Conservation (phyloP, 2,797 vertebrate species). For the Megaceryle alcyon region DNA sequence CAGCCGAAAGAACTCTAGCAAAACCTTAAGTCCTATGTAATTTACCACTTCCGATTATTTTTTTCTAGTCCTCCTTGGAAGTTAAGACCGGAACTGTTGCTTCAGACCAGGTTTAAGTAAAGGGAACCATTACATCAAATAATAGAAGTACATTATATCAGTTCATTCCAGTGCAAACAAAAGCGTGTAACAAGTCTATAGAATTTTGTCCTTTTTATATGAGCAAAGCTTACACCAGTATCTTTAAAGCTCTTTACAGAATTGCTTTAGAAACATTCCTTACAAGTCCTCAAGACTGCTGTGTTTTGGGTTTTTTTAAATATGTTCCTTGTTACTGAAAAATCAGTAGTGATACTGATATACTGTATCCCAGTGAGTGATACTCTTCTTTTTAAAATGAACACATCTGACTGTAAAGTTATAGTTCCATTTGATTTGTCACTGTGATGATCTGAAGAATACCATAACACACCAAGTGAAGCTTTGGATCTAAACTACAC, state of each 20-base stretch:
- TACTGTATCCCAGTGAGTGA: not conserved
- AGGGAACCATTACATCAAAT: not conserved
- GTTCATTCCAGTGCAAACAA: not conserved
- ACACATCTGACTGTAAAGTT: not conserved
- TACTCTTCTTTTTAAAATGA: not conserved
- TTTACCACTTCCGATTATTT: not conserved
- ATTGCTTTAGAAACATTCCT: not conserved
- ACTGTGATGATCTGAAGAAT: not conserved
- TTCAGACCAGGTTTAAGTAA: not conserved
- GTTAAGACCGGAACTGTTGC: not conserved
- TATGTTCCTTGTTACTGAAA: not conserved
- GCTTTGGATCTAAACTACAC: not conserved
- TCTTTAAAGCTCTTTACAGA: not conserved
- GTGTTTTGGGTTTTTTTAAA: not conserved
- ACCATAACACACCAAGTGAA: not conserved
- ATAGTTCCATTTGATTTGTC: not conserved
- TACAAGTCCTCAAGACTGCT: not conserved
- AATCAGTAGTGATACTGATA: not conserved
- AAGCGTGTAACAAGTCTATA: not conserved
- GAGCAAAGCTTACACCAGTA: not conserved
- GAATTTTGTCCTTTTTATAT: not conserved
- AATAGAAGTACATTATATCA: not conserved
- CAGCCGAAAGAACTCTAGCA: not conserved
- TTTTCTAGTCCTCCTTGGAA: not conserved
- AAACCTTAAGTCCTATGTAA: not conserved